Evolutionary conservation across 1,140 invertebrate genomes (phyloP), one percentile per base, ranked within the genome.

Genomic region (Aphaenogaster floridana): DNA sequence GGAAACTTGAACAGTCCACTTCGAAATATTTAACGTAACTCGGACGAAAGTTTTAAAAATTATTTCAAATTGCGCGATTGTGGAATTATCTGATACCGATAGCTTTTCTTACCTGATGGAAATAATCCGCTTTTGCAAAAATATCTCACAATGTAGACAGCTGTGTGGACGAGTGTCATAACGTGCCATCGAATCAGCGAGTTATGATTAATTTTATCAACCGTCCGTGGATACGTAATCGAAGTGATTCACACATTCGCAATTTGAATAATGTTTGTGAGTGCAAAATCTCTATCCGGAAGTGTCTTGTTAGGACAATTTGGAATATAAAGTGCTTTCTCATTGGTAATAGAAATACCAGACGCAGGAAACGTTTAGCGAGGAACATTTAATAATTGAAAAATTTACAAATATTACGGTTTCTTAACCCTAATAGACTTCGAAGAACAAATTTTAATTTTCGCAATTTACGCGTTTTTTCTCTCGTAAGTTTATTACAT

Each of bases 181-280:
- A 50, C 68, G 50, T 72, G 80, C 15, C 54, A 28, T 71, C 21
- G 34, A 52, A 50, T 36, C 28, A 36, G 52, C 39, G 39, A 39
- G 57, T 59, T 61, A n/a, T 57, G 42, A 84, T 74, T 74, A 74
- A 83, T 61, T 84, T 84, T 61, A 84, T 76, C 69, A 50, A n/a
- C 34, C 13, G 21, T 28, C 39, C 34, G 7, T 72, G 50, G 54
- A 76, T 74, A 63, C 45, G 57, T 39, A 48, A 68, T 59, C 15
- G 36, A 74, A 61, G n/a, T 54, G 52, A 39, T 39, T 64, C 17
- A 11, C 39, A 48, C 28, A 15, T 21, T 42, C 13, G 13, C 17
- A 39, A 42, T 3, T 83, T 3, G 52, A 45, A 21, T 72, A 71
- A 71, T 74, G 39, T 72, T 81, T 81, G 48, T 15, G 34, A 57